These are phyloP conservation scores for Paedocypris sp. DNA, from an alignment of 2,113 vertebrate genomes.

Conservation along the genomic window DNA sequence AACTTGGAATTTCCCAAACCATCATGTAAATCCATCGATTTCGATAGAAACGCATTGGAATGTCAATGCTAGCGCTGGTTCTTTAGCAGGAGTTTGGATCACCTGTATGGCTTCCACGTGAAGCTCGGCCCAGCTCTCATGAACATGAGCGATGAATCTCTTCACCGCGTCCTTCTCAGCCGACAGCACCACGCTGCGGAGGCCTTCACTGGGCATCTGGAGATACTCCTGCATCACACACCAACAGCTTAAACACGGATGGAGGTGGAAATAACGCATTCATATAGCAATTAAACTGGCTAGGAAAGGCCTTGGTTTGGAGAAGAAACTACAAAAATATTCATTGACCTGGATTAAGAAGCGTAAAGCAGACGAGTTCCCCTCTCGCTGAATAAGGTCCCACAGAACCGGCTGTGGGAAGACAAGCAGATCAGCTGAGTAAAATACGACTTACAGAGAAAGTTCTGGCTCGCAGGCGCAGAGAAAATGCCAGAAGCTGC, in stretches of 20 bases:
- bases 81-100: background rate
- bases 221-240: constrained; percentile 81
- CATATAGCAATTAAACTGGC: too few species aligned
- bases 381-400: constrained; percentile 72
- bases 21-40: too few species aligned
- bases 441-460: too few species aligned
- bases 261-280: too few species aligned
- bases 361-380: constrained; percentile 62
- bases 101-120: constrained; percentile 63
- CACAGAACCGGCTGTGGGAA: constrained; percentile 65
- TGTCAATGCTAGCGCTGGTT: too few species aligned
- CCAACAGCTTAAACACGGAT: too few species aligned
- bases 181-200: constrained; percentile 70
- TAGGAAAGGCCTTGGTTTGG: background rate
- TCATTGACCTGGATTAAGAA: constrained; percentile 66
- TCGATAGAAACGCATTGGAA: too few species aligned
- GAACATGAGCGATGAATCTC: constrained; percentile 70
- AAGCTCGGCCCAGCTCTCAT: constrained; percentile 69
- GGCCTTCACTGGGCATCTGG: constrained; percentile 69
- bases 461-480: too few species aligned
- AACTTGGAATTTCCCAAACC: too few species aligned
- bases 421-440: too few species aligned
- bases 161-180: constrained; percentile 71
- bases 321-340: background rate
- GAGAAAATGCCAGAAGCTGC: too few species aligned